Base-by-base conservation (phyloP, 92 coral and sea anemone genomes). In the Zoanthus gigantus region DNA sequence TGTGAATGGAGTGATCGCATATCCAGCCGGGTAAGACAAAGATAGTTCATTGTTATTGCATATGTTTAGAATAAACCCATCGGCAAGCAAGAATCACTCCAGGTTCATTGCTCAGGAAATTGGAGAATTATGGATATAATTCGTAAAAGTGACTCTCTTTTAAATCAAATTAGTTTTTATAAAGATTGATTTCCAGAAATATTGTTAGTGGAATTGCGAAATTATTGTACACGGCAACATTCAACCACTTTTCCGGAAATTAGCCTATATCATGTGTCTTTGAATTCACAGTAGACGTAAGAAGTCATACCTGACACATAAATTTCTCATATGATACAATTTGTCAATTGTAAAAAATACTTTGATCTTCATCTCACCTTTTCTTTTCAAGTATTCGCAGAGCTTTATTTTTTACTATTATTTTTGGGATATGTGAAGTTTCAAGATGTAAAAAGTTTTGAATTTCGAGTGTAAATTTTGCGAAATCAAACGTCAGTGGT, bases 11-110 rank as follows among this genome's bases (percentile, higher is more conserved):
- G 71, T 95, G 29, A 84, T 95, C 28, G 99, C 99, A 0, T 97
- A 92, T 68, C 96, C 99, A 13, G 99, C 99, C 15, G 99, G 99
- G 99, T 97, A 90, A 92, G 98, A 74, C 63, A 44, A 32, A 28
- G 46, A 5, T 50, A 0, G 45, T 9, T 29, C 10, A 30, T 34
- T 69, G 31, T 34, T 28, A 9, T 5, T 69, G 30, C 31, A 1
- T 18, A 0, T 7, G 7, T 10, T 30, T 69, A 67, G 2, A 14
- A n/a, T 67, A 69, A 30, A 69, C 34, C 30, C 46, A 6, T 5
- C 45, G 7, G 42, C 34, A 7, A 34, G 74, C 4, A 69, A 34
- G 17, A 30, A 69, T 69, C 31, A 63, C 69, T 63, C 69, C 56
- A 7, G 0, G 30, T 63, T 3, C 69, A 18, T 79, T 79, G 69